A percentile compares a stretch with the other conserved stretches of the same genome.
phyloP scores from a whole-genome alignment of 2,113 vertebrate species.

The Grammomys surdaster region DNA sequence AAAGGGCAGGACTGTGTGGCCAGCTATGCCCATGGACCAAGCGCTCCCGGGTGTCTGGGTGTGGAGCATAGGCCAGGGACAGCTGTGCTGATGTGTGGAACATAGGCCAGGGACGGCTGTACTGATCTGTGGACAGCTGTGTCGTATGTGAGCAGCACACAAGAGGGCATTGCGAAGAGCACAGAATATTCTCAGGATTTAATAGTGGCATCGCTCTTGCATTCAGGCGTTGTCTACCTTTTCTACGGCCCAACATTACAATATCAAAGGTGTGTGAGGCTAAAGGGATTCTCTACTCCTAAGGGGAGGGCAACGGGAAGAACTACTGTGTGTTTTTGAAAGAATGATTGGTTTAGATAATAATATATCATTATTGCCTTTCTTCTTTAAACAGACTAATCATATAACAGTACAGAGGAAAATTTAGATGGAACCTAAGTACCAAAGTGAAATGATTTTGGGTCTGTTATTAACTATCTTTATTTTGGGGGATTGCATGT shows the following conservation, averaged over 20 bases:
- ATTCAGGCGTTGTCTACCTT: not conserved
- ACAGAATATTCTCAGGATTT: not conserved
- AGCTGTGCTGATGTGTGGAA: not conserved
- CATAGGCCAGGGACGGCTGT: not conserved
- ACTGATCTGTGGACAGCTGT: not conserved
- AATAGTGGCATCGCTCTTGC: not conserved
- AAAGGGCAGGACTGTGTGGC: constrained; percentile 28
- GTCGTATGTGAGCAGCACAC: not conserved
- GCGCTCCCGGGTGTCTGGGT: not conserved
- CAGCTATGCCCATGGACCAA: not conserved
- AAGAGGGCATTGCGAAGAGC: not conserved
- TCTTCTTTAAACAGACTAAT: not conserved
- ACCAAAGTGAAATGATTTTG: accelerated
- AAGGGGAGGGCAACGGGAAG: not conserved
- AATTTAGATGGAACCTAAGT: not conserved
- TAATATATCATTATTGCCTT: not conserved
- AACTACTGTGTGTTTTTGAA: not conserved
- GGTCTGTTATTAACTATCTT: not conserved
- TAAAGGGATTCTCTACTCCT: not conserved
- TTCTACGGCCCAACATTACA: not conserved
- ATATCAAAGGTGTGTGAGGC: not conserved
- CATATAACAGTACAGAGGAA: not conserved
- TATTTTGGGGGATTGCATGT: not conserved
- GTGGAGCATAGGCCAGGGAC: not conserved
- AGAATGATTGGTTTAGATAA: not conserved